Percentiles rank a stretch among this genome's conserved stretches.
phyloP scores from a whole-genome alignment of 2,888 invertebrate genomes.

The Anorthoa munda region DNA sequence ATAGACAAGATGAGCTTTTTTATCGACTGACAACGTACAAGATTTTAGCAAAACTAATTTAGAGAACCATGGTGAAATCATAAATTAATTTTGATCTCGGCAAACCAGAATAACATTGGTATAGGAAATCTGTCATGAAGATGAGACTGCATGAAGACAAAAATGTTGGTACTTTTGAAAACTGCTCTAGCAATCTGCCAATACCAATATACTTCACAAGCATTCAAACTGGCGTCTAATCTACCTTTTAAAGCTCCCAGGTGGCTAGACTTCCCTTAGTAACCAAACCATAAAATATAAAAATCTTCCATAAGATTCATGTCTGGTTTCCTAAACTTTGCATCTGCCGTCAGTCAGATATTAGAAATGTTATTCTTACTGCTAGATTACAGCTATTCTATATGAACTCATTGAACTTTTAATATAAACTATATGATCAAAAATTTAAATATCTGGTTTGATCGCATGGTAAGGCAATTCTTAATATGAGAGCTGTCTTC shows the following conservation, averaged over 20 bases:
- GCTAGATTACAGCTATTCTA: slow-evolving; percentile 17
- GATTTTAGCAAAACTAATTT: not conserved
- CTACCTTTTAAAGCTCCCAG: slow-evolving; percentile 38
- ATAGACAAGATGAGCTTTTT: not conserved
- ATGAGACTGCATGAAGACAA: not conserved
- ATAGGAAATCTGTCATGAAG: not conserved
- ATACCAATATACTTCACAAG: slow-evolving; percentile 18
- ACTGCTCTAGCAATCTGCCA: slow-evolving; percentile 9
- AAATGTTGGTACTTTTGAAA: not conserved
- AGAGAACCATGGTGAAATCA: not conserved
- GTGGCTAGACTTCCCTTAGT: slow-evolving; percentile 41
- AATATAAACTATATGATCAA: slow-evolving; percentile 30
- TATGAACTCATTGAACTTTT: slow-evolving; percentile 52
- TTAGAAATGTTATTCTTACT: slow-evolving; percentile 32
- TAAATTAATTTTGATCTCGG: not conserved
- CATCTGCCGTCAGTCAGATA: slow-evolving; percentile 39
- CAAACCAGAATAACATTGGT: too few species aligned
- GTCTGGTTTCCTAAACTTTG: slow-evolving; percentile 16
- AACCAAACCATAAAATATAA: slow-evolving; percentile 32
- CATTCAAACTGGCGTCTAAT: slow-evolving; percentile 9
- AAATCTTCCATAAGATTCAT: slow-evolving; percentile 10
- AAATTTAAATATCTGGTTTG: slow-evolving; percentile 13
- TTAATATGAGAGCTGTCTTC: slow-evolving; percentile 11
- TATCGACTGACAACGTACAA: not conserved
- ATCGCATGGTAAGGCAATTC: slow-evolving; percentile 4